Conservation (phyloP, 2,888 invertebrate genomes). For the Lithophane semibrunnea region DNA sequence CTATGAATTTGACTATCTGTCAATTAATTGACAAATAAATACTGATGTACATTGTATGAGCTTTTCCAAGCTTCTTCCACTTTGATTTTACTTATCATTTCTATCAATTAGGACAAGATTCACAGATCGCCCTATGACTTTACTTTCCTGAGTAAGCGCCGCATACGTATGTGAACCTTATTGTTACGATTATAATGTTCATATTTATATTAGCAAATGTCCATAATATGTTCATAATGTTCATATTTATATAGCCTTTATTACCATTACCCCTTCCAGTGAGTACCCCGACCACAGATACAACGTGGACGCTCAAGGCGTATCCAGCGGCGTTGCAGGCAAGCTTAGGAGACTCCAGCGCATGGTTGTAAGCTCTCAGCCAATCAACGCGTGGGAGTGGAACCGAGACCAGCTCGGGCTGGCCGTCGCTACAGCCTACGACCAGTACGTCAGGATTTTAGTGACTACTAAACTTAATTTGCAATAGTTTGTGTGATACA, state of each 20-base stretch:
- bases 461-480: conserved; percentile 97
- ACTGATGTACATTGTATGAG: neutral
- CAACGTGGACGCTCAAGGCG: conserved; percentile 93
- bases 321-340: conserved; percentile 94
- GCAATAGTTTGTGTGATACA: conserved; percentile 74
- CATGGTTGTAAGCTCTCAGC: conserved; percentile 95
- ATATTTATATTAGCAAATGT: too few species aligned
- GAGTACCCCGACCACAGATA: conserved; percentile 95
- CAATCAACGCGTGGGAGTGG: conserved; percentile 97
- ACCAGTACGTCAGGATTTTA: conserved; percentile 96
- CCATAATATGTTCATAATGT: too few species aligned
- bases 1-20: neutral
- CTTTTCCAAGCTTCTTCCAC: neutral
- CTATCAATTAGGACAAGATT: neutral
- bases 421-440: conserved; percentile 97
- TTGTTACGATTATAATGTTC: too few species aligned
- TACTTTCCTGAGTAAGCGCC: neutral
- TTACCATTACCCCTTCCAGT: conserved; percentile 65
- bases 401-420: conserved; percentile 97
- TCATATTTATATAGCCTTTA: neutral
- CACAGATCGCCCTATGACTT: neutral
- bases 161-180: neutral
- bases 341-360: conserved; percentile 94
- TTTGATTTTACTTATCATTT: neutral
- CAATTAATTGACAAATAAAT: neutral